Evolutionary conservation across 2,888 invertebrate species (phyloP).

Genomic region (Zonitis immaculata): DNA sequence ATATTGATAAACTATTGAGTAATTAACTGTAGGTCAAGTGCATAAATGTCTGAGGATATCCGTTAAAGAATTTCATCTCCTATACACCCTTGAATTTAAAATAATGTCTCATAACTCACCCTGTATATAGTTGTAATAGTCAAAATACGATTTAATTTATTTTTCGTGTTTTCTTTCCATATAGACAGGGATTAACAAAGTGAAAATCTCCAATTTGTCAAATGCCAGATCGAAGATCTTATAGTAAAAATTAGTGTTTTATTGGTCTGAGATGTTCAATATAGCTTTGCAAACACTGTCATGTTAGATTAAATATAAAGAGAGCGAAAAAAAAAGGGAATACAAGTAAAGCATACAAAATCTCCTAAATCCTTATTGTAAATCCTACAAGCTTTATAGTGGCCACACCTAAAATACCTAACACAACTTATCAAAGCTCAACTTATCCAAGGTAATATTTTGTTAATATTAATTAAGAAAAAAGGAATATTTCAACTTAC

Average conservation of each 20-base stretch:
- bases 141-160: no score
- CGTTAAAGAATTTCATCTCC: no score
- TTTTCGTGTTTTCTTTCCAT: no score
- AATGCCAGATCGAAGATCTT: constrained; percentile 17
- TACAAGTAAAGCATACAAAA: constrained; percentile 37
- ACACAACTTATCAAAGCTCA: constrained; percentile 39
- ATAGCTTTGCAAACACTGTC: constrained; percentile 23
- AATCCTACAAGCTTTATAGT: constrained; percentile 35
- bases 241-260: constrained; percentile 23
- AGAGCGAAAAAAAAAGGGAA: constrained; percentile 30
- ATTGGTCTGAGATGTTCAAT: constrained; percentile 18
- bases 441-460: background rate
- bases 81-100: no score
- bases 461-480: background rate
- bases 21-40: no score
- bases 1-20: no score
- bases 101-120: no score
- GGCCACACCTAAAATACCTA: constrained; percentile 38
- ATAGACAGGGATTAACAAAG: no score
- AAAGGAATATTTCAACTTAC: constrained; percentile 47
- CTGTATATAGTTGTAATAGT: no score
- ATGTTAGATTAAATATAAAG: no score
- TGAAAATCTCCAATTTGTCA: constrained; percentile 21
- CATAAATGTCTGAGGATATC: no score
- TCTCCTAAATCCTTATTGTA: constrained; percentile 36